phyloP scores from a whole-genome alignment of 2,113 vertebrate genomes.

The Corythaixoides concolor region DNA sequence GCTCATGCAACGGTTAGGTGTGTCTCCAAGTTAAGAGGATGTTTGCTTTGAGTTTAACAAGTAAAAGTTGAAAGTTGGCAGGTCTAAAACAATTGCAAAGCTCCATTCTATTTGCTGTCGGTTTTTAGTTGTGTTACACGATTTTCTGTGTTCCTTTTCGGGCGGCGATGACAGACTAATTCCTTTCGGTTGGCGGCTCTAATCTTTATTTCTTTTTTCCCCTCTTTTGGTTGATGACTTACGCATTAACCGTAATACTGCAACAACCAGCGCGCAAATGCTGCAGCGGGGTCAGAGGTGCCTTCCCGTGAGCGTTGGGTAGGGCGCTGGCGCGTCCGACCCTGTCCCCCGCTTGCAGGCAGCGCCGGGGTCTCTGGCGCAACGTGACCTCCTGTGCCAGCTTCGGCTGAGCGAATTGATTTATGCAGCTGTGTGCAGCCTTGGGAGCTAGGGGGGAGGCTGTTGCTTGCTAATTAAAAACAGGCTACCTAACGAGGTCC shows the following conservation, averaged over 20 bases:
- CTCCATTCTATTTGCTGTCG: neutral
- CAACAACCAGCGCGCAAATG: accelerated
- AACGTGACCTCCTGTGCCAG: accelerated
- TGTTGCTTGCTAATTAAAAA: neutral
- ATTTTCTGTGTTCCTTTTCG: neutral
- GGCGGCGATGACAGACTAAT: neutral
- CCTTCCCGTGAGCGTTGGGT: neutral
- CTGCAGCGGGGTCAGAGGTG: neutral
- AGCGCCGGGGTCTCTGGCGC: neutral
- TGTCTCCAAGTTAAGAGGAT: conserved; percentile 20
- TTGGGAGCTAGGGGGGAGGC: neutral
- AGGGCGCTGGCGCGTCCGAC: neutral
- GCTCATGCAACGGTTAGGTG: conserved; percentile 1
- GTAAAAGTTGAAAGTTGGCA: neutral
- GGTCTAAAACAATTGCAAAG: neutral
- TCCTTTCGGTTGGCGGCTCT: neutral
- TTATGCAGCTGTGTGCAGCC: neutral
- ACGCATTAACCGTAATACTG: neutral
- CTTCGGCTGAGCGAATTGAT: neutral
- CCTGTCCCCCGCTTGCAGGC: neutral
- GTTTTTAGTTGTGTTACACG: neutral
- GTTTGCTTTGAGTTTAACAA: conserved; percentile 25
- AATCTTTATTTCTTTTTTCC: neutral
- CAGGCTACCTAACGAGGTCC: neutral
- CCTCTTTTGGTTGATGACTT: neutral